Conservation (phyloP, 1,140 invertebrate species). For the Gryllus bimaculatus region DNA sequence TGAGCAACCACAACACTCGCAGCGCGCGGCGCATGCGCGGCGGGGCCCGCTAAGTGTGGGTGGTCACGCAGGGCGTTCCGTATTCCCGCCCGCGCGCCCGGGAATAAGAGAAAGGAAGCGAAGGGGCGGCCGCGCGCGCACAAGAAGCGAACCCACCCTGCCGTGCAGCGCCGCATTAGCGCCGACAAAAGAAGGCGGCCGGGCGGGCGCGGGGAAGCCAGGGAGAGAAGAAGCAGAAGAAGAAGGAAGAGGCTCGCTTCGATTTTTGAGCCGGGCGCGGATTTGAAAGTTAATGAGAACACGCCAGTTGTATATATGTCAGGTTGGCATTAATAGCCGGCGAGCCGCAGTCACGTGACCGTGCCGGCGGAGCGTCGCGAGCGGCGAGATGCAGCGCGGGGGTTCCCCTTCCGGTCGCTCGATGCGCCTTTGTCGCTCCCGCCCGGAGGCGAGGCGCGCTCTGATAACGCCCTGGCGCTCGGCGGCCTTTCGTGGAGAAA, state of each 20-base stretch:
- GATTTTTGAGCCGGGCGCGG: background rate
- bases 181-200: background rate
- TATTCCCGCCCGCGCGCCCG: background rate
- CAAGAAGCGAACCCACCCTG: background rate
- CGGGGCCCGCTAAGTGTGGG: background rate
- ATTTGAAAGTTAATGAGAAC: slow-evolving; percentile 5
- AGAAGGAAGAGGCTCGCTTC: background rate
- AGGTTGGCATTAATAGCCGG: background rate
- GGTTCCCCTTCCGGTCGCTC: background rate
- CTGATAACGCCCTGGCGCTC: background rate
- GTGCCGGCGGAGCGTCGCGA: no score
- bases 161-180: background rate
- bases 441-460: no score
- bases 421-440: background rate
- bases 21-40: background rate
- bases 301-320: background rate
- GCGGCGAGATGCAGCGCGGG: no score
- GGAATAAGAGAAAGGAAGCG: background rate
- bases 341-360: background rate
- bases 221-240: background rate
- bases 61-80: background rate
- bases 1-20: background rate
- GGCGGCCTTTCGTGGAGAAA: background rate
- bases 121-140: background rate
- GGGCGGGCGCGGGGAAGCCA: background rate